A percentile compares a stretch with the other conserved stretches of the same genome.
These are phyloP conservation scores for Neotoxoptera formosana DNA, from an alignment of 1,140 invertebrate species.

Conservation along the genomic window DNA sequence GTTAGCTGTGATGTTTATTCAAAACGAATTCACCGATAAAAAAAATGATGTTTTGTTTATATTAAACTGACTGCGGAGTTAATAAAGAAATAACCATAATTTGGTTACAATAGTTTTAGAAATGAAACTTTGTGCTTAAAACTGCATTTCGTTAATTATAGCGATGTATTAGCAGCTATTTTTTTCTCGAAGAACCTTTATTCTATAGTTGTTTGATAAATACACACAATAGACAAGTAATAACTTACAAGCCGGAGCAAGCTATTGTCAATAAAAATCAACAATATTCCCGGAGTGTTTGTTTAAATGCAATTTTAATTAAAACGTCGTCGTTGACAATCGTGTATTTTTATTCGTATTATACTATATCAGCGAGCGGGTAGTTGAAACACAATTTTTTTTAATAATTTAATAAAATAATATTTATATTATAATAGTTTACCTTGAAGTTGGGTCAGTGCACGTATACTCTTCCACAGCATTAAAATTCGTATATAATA, in stretches of 20 bases:
- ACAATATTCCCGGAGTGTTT: background rate
- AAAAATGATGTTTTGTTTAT: background rate
- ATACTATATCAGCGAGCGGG: background rate
- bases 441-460: background rate
- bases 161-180: background rate
- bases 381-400: constrained; percentile 8
- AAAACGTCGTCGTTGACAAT: constrained; percentile 3
- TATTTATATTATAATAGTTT: constrained; percentile 13
- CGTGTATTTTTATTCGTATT: background rate
- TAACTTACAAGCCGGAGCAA: background rate
- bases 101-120: background rate
- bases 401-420: background rate
- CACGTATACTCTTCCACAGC: background rate
- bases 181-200: background rate
- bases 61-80: background rate
- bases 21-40: background rate
- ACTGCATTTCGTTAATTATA: background rate
- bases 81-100: background rate
- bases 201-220: background rate
- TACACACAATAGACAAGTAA: background rate
- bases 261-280: constrained; percentile 17
- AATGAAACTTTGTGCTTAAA: background rate
- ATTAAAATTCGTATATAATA: constrained; percentile 5
- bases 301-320: constrained; percentile 5
- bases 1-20: background rate